Evolutionary conservation across 2,888 invertebrate species (phyloP).

Genomic region (Drosophila nigricruria): DNA sequence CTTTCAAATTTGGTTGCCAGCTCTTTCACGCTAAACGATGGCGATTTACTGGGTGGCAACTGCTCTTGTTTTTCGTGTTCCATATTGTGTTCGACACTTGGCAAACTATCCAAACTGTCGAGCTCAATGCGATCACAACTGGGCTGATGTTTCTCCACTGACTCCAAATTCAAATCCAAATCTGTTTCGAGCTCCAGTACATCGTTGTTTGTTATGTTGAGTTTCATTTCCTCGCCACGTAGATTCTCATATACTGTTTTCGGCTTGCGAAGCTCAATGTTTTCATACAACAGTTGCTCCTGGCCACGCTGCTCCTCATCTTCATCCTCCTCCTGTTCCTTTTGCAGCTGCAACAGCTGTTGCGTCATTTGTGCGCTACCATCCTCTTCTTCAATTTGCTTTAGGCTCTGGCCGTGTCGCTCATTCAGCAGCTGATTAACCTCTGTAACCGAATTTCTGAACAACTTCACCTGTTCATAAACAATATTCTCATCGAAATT

Average conservation of each 20-base stretch:
- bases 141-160: slow-evolving; percentile 40
- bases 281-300: slow-evolving; percentile 84
- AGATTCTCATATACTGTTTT: slow-evolving; percentile 84
- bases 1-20: slow-evolving; percentile 88
- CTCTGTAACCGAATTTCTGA: slow-evolving; percentile 90
- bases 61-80: slow-evolving; percentile 44
- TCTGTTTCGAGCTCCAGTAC: slow-evolving; percentile 72
- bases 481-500: slow-evolving; percentile 87
- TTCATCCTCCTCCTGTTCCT: slow-evolving; percentile 25
- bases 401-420: slow-evolving; percentile 61
- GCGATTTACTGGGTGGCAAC: slow-evolving; percentile 73
- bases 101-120: slow-evolving; percentile 80
- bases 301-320: slow-evolving; percentile 57
- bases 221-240: slow-evolving; percentile 82
- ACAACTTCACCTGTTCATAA: slow-evolving; percentile 92
- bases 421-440: slow-evolving; percentile 88
- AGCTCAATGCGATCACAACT: slow-evolving; percentile 71
- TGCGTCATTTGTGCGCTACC: slow-evolving; percentile 60
- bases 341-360: slow-evolving; percentile 57
- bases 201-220: slow-evolving; percentile 51
- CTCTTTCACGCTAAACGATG: slow-evolving; percentile 87
- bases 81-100: slow-evolving; percentile 54
- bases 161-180: slow-evolving; percentile 36
- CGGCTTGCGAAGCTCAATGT: slow-evolving; percentile 84
- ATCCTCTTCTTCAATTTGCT: slow-evolving; percentile 74